Evolutionary conservation across 2,113 vertebrate genomes (phyloP).

Genomic region (Agapornis roseicollis): DNA sequence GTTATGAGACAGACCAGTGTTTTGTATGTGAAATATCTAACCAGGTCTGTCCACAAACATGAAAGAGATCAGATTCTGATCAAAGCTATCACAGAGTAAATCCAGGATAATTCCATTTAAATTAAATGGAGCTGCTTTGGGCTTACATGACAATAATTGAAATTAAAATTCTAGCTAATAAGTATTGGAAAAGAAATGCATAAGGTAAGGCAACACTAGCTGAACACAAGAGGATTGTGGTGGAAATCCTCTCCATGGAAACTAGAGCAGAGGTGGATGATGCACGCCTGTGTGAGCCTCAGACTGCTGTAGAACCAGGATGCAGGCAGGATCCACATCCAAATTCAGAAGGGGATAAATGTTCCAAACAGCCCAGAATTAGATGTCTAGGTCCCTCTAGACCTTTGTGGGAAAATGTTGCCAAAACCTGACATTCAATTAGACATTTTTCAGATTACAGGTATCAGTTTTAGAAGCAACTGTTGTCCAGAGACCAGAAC

Average conservation of each 20-base stretch:
- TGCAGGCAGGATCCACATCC: not conserved
- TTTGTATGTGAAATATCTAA: not conserved
- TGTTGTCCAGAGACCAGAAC: not conserved
- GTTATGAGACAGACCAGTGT: not conserved
- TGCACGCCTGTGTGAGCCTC: not conserved
- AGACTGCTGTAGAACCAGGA: not conserved
- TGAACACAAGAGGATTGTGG: not conserved
- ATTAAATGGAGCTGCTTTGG: not conserved
- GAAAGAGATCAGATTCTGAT: not conserved
- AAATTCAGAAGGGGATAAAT: not conserved
- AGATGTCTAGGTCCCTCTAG: not conserved
- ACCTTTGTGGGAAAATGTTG: not conserved
- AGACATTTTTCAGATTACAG: not conserved
- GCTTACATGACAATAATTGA: not conserved
- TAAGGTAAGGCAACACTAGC: not conserved
- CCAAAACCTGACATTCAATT: not conserved
- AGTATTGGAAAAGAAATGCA: not conserved
- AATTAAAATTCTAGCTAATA: not conserved
- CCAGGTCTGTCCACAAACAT: not conserved
- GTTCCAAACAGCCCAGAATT: not conserved
- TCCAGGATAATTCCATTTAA: not conserved
- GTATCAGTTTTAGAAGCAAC: not conserved
- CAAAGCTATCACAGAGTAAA: not conserved
- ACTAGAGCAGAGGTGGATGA: not conserved
- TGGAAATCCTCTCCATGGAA: constrained; percentile 12